phyloP scores from a whole-genome alignment of 2,113 vertebrate genomes.

The Deroptyus accipitrinus region DNA sequence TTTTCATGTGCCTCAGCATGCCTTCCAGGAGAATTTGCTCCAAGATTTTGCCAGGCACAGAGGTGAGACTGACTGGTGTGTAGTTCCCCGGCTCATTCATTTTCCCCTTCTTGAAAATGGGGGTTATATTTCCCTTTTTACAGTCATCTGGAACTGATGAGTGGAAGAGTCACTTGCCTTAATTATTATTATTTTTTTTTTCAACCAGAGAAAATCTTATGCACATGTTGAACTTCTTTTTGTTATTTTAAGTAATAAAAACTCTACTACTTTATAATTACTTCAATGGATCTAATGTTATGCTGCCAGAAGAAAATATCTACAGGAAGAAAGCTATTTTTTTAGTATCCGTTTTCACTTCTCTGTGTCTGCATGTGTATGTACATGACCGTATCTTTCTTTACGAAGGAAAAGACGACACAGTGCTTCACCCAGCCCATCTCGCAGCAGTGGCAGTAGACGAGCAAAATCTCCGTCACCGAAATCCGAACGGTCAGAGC shows the following conservation, averaged over 20 bases:
- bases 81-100: too few relatives aligned
- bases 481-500: conserved; percentile 89
- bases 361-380: accelerated
- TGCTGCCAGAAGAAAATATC: background rate
- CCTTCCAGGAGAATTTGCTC: too few relatives aligned
- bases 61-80: too few relatives aligned
- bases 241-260: background rate
- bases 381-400: background rate
- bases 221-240: background rate
- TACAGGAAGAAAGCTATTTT: accelerated
- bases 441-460: conserved; percentile 84
- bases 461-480: conserved; percentile 91
- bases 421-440: conserved; percentile 90
- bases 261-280: background rate
- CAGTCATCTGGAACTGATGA: background rate
- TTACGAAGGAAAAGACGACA: conserved; percentile 88
- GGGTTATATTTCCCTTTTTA: too few relatives aligned
- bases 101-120: too few relatives aligned
- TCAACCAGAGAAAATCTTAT: background rate
- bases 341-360: background rate
- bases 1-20: too few relatives aligned
- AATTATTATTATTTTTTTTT: background rate
- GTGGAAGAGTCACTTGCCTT: background rate
- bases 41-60: too few relatives aligned
- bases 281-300: accelerated